Percentiles rank a stretch among this genome's conserved stretches.
phyloP scores from a whole-genome alignment of 64 coral and sea anemone genomes.

The Trachythela sp. region DNA sequence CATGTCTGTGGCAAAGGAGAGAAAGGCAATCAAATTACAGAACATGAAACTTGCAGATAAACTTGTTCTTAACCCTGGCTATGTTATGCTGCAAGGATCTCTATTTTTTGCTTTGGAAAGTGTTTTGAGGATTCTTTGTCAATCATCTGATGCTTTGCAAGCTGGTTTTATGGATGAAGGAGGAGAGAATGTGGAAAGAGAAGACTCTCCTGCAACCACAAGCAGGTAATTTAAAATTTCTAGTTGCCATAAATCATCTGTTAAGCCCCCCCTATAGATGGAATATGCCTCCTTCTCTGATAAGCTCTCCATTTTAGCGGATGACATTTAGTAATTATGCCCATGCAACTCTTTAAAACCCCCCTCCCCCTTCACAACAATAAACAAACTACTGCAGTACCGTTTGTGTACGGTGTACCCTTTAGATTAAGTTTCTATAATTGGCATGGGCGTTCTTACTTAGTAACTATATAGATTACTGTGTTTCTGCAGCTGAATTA shows the following conservation, averaged over 20 bases:
- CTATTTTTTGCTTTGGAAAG: background rate
- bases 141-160: background rate
- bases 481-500: too few species aligned
- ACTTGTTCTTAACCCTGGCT: background rate
- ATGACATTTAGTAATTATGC: too few species aligned
- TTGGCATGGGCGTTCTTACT: too few species aligned
- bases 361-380: too few species aligned
- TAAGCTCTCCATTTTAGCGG: too few species aligned
- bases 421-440: too few species aligned
- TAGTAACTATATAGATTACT: too few species aligned
- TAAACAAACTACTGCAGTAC: too few species aligned
- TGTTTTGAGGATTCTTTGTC: slow-evolving; percentile 15
- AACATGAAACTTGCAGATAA: slow-evolving; percentile 79
- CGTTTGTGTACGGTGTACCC: too few species aligned
- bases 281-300: too few species aligned
- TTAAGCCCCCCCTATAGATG: too few species aligned
- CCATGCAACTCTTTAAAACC: too few species aligned
- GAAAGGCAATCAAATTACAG: slow-evolving; percentile 52
- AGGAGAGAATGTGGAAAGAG: background rate
- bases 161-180: background rate
- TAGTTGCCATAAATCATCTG: background rate
- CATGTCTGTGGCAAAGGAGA: slow-evolving; percentile 68
- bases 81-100: background rate
- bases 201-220: background rate
- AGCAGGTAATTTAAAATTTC: background rate